Evolutionary conservation across 1,140 invertebrate genomes (phyloP).

Genomic region (Dinothrombium tinctorium): DNA sequence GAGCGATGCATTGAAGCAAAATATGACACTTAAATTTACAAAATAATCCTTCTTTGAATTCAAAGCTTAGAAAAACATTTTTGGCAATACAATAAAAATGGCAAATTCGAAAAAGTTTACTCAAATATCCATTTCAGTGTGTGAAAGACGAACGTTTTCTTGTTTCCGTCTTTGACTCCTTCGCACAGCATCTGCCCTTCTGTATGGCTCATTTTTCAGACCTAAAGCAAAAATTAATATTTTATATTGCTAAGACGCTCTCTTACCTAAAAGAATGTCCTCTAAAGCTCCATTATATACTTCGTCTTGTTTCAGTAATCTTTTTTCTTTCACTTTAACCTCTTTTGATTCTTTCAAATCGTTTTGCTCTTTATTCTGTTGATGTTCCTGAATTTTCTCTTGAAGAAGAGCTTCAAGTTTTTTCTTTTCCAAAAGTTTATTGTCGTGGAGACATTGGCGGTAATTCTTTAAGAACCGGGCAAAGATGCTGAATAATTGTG

Average conservation of each 20-base stretch:
- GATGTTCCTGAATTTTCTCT: conserved; percentile 27
- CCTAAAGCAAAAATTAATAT: conserved; percentile 22
- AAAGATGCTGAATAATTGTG: conserved; percentile 78
- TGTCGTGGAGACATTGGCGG: conserved; percentile 73
- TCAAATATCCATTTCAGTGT: conserved; percentile 1
- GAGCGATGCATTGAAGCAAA: no score
- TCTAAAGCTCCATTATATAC: conserved; percentile 92
- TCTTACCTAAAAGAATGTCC: conserved; percentile 59
- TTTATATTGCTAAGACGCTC: not conserved
- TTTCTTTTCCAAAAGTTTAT: conserved; percentile 44
- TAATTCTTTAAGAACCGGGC: conserved; percentile 75
- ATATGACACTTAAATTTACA: no score
- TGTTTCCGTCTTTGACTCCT: conserved; percentile 57
- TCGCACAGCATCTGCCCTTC: conserved; percentile 75
- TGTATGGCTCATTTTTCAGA: conserved; percentile 78
- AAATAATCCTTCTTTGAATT: no score
- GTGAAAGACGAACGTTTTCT: conserved; percentile 31
- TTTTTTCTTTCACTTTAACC: conserved; percentile 63
- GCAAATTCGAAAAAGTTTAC: no score
- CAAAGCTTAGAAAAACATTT: no score
- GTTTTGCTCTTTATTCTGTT: conserved; percentile 64
- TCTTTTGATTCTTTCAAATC: conserved; percentile 53
- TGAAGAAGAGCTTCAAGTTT: conserved; percentile 50
- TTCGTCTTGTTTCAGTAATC: conserved; percentile 78
- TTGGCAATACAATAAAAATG: no score